Conservation (phyloP, 2,113 vertebrate genomes). For the Misgurnus mizolepis region DNA sequence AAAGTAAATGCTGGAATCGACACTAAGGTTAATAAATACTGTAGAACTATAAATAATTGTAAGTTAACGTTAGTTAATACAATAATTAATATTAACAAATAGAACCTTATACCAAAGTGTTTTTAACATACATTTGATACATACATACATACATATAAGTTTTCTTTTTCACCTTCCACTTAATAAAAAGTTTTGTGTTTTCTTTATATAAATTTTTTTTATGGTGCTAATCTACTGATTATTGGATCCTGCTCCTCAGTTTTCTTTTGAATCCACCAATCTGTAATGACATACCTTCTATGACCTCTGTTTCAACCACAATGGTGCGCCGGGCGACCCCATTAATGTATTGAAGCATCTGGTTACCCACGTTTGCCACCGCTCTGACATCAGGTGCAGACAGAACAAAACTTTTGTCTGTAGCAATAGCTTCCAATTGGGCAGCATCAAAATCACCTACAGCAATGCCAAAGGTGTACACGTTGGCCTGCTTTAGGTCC, state of each 20-base stretch:
- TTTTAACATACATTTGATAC: not conserved
- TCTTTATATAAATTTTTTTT: not conserved
- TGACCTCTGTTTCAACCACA: slow-evolving; percentile 85
- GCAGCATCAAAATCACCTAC: slow-evolving; percentile 78
- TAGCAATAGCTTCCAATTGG: slow-evolving; percentile 88
- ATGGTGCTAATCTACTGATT: not conserved
- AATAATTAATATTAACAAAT: no score
- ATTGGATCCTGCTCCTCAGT: not conserved
- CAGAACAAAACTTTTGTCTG: slow-evolving; percentile 84
- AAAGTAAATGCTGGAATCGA: no score
- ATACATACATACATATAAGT: not conserved
- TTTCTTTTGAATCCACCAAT: slow-evolving; percentile 18
- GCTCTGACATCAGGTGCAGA: slow-evolving; percentile 81
- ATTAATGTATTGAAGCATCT: slow-evolving; percentile 83
- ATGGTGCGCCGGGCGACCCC: slow-evolving; percentile 86
- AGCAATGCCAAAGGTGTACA: slow-evolving; percentile 82
- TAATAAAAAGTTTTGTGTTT: no score
- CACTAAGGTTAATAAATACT: no score
- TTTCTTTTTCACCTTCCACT: no score
- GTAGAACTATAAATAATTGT: no score
- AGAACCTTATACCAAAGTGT: no score
- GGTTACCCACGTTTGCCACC: slow-evolving; percentile 78
- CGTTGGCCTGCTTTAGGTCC: slow-evolving; percentile 85
- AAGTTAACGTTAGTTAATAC: no score
- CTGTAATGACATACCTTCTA: slow-evolving; percentile 89